A percentile compares a stretch with the other conserved stretches of the same genome.
phyloP scores from a whole-genome alignment of 1,140 invertebrate genomes.

The Anastatus disparis region DNA sequence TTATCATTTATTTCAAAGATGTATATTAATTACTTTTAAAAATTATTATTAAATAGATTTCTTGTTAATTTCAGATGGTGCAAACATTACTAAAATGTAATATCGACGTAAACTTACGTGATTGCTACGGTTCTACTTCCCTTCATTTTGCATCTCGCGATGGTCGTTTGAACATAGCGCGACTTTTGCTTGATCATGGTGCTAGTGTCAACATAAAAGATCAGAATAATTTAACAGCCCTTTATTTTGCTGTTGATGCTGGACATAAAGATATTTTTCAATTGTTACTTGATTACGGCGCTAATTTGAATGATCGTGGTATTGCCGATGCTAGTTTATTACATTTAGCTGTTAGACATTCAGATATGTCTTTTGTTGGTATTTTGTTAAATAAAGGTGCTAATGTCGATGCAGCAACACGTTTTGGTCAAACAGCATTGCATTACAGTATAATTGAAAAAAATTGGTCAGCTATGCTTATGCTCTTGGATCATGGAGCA shows the following conservation, averaged over 20 bases:
- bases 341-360: constrained; percentile 6
- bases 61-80: constrained; percentile 6
- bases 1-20: too few relatives aligned
- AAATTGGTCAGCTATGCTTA: not conserved
- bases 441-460: not conserved
- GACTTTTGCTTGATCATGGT: not conserved
- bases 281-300: constrained; percentile 9
- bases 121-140: constrained; percentile 13
- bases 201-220: constrained; percentile 3
- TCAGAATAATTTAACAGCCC: not conserved
- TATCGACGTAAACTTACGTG: constrained; percentile 8
- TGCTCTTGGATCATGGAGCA: not conserved
- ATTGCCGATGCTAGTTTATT: not conserved
- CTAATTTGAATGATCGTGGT: not conserved
- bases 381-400: not conserved
- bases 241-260: constrained; percentile 1
- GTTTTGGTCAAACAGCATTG: not conserved
- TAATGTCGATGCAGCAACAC: not conserved
- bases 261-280: not conserved
- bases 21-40: too few relatives aligned
- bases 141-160: not conserved
- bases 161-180: not conserved
- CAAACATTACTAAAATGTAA: not conserved
- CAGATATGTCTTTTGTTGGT: not conserved
- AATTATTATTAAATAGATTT: not conserved